Evolutionary conservation across 2,113 vertebrate species (phyloP), one percentile per base, ranked within the genome.

Genomic region (Pontoporia blainvillei): DNA sequence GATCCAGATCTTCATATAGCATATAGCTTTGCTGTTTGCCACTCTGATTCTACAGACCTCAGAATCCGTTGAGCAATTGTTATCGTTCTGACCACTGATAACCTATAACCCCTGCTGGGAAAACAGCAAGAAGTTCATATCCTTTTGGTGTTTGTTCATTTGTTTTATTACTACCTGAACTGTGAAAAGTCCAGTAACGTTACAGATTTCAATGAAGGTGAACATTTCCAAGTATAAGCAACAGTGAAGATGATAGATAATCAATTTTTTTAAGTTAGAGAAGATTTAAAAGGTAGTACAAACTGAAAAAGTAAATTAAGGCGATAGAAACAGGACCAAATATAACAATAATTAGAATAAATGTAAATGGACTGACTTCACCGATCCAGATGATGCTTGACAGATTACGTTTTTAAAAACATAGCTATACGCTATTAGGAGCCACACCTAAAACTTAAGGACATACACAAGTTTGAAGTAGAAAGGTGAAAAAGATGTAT

Each of bases 81-180:
- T 31, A 41, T 59, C 8, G 18, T 71, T 91, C 57, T 67, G 0
- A 75, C 61, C 20, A 29, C 9, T 29, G 17, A 66, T 31, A 57
- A 29, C 36, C 18, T 25, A 18, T 79, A 71, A 31, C 3, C 8
- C 23, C 23, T 54, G 21, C 12, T 85, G 64, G 23, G 57, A 52
- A 89, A 89, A 34, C 7, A 90, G 36, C 21, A 49, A 34, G 49
- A 75, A 69, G 57, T 36, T 73, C 31, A 8, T 71, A n/a, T 54
- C 18, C 9, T 78, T 61, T 78, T 67, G 54, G 10, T 59, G 17
- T 97, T 84, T 57, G 25, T 73, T 49, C 44, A 4, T 86, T 82
- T 81, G 36, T 79, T 94, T 54, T 84, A 46, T 90, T 76, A 41
- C 89, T 85, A 76, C 23, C 76, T 95, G 25, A 83, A 96, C n/a